These are phyloP conservation scores for Sesamia inferens DNA, from an alignment of 2,888 invertebrate species.

Conservation along the genomic window DNA sequence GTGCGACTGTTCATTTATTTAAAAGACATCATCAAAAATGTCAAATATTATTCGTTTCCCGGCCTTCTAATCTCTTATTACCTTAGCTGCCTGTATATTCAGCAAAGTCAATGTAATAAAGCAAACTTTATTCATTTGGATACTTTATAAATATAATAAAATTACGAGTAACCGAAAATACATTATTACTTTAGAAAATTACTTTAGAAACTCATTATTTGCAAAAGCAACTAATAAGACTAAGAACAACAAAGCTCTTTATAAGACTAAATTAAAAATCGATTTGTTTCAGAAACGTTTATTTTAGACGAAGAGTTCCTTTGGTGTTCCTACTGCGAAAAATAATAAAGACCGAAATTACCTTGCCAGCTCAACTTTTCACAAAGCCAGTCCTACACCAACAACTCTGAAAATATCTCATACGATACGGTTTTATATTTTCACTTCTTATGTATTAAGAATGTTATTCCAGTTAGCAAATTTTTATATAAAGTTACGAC, in stretches of 20 bases:
- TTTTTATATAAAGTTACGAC: conserved; percentile 14
- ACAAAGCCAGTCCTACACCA: conserved; percentile 70
- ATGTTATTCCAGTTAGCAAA: conserved; percentile 50
- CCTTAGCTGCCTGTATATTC: conserved; percentile 16
- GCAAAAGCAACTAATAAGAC: conserved; percentile 41
- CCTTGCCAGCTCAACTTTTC: conserved; percentile 76
- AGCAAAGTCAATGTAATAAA: conserved; percentile 23
- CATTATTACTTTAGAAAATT: conserved; percentile 39
- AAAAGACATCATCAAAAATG: not conserved
- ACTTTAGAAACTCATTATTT: conserved; percentile 36
- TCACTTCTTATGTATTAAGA: conserved; percentile 55
- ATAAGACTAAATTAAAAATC: conserved; percentile 69
- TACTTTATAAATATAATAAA: conserved; percentile 27
- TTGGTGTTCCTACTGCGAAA: conserved; percentile 70
- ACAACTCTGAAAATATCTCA: conserved; percentile 73
- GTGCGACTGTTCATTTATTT: too few relatives aligned
- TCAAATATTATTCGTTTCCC: not conserved
- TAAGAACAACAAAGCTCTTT: conserved; percentile 32
- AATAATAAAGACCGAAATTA: conserved; percentile 82
- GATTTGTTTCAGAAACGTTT: conserved; percentile 73
- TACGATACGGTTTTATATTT: conserved; percentile 57
- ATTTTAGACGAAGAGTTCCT: conserved; percentile 74
- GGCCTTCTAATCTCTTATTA: conserved; percentile 7
- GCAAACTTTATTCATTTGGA: conserved; percentile 30
- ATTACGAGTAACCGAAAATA: conserved; percentile 18